A percentile compares a stretch with the other conserved stretches of the same genome.
phyloP scores from a whole-genome alignment of 2,113 vertebrate species.

The Prunella himalayana region DNA sequence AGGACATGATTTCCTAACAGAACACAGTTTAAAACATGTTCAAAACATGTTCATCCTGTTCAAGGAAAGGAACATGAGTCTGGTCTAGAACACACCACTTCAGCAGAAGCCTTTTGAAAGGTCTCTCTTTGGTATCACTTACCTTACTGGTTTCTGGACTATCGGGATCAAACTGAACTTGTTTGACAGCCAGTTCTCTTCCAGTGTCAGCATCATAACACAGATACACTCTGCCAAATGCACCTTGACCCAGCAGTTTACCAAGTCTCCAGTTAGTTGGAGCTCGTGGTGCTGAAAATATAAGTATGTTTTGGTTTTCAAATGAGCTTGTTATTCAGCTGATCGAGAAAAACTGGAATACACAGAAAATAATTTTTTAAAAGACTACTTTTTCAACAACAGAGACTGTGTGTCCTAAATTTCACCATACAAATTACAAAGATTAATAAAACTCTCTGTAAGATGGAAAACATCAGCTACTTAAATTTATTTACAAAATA shows the following conservation, averaged over 20 bases:
- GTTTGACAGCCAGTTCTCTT: constrained; percentile 94
- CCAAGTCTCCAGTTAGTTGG: constrained; percentile 97
- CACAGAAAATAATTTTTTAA: not conserved
- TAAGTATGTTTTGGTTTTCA: constrained; percentile 39
- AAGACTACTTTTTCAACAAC: not conserved
- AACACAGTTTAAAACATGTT: not conserved
- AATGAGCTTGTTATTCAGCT: constrained; percentile 28
- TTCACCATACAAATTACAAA: not conserved
- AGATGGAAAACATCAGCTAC: not conserved
- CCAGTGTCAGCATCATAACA: constrained; percentile 97
- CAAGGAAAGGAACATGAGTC: not conserved
- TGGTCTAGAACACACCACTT: not conserved
- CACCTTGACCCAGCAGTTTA: constrained; percentile 94
- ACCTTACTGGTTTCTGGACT: constrained; percentile 99
- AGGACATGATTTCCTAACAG: not conserved
- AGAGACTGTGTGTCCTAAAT: not conserved
- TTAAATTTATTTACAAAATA: not conserved
- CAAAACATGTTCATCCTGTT: not conserved
- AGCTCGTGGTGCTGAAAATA: constrained; percentile 89
- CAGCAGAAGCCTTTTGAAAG: not conserved
- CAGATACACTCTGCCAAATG: constrained; percentile 93
- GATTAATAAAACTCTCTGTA: not conserved
- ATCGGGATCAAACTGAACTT: constrained; percentile 98
- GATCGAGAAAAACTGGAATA: constrained; percentile 30
- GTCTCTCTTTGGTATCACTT: not conserved